These are phyloP conservation scores for Conistra vaccinii DNA, from an alignment of 2,888 invertebrate genomes.

Conservation along the genomic window DNA sequence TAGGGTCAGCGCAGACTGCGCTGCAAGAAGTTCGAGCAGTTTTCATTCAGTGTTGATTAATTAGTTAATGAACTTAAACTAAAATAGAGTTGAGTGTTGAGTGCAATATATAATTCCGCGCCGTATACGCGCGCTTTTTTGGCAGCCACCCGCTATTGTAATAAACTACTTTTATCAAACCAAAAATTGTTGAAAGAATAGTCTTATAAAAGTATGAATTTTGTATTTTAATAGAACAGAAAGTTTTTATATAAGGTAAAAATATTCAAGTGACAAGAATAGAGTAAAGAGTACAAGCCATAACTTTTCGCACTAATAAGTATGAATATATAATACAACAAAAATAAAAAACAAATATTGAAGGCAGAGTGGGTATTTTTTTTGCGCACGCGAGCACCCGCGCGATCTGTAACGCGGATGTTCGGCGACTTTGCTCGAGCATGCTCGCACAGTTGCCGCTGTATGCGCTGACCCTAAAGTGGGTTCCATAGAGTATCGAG, in stretches of 20 bases:
- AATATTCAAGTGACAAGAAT: too few relatives aligned
- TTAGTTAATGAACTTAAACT: neutral
- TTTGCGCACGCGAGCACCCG: neutral
- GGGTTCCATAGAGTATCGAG: conserved; percentile 52
- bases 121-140: neutral
- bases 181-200: too few relatives aligned
- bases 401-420: neutral
- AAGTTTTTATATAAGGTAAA: too few relatives aligned
- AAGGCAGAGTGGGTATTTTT: neutral
- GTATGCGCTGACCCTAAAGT: conserved; percentile 33
- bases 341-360: too few relatives aligned
- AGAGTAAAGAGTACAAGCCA: too few relatives aligned
- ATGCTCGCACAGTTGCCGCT: neutral
- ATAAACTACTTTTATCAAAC: neutral
- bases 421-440: neutral
- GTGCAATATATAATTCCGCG: neutral
- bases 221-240: too few relatives aligned
- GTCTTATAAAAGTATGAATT: too few relatives aligned
- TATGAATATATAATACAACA: too few relatives aligned
- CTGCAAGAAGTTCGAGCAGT: neutral
- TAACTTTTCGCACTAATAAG: too few relatives aligned
- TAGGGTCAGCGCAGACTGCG: conserved; percentile 1
- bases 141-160: neutral
- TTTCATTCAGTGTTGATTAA: neutral
- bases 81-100: neutral